These are phyloP conservation scores for Eonycteris spelaea DNA, from an alignment of 2,113 vertebrate species.

Conservation along the genomic window DNA sequence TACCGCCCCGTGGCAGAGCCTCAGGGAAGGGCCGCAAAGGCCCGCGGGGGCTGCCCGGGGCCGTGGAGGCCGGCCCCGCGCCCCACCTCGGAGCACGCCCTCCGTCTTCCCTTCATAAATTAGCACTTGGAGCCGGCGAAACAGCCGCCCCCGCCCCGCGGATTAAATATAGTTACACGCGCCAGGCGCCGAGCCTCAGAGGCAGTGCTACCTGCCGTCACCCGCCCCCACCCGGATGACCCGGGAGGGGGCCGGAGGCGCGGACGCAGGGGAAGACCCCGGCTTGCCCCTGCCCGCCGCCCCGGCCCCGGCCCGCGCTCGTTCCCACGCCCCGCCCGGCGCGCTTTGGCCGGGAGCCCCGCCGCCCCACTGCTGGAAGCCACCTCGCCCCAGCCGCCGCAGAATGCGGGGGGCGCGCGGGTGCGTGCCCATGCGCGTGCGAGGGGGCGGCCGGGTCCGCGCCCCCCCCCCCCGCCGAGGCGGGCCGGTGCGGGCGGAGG, in stretches of 20 bases:
- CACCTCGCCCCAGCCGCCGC: not conserved
- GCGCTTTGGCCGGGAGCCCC: not conserved
- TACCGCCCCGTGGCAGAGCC: not conserved
- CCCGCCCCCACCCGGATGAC: conserved; percentile 20
- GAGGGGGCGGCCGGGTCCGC: not conserved
- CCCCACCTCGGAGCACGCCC: not conserved
- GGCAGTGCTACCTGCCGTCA: conserved; percentile 30
- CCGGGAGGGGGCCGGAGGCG: not conserved
- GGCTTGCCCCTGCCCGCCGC: not conserved
- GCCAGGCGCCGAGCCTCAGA: not conserved
- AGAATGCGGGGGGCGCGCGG: not conserved
- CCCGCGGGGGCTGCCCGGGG: not conserved
- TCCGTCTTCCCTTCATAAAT: conserved; percentile 46
- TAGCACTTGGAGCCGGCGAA: conserved; percentile 39
- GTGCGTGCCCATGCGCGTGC: not conserved
- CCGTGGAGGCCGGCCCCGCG: not conserved
- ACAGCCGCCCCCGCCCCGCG: conserved; percentile 60
- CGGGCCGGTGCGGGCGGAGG: not conserved
- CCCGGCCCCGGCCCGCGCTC: not conserved
- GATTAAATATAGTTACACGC: conserved; percentile 65
- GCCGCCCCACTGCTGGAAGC: not conserved
- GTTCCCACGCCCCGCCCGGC: conserved; percentile 44
- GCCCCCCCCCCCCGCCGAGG: not conserved
- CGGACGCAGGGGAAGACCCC: not conserved
- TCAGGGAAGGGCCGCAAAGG: not conserved